These are phyloP conservation scores for Lycaena phlaeas DNA, from an alignment of 2,888 invertebrate species.

Conservation along the genomic window DNA sequence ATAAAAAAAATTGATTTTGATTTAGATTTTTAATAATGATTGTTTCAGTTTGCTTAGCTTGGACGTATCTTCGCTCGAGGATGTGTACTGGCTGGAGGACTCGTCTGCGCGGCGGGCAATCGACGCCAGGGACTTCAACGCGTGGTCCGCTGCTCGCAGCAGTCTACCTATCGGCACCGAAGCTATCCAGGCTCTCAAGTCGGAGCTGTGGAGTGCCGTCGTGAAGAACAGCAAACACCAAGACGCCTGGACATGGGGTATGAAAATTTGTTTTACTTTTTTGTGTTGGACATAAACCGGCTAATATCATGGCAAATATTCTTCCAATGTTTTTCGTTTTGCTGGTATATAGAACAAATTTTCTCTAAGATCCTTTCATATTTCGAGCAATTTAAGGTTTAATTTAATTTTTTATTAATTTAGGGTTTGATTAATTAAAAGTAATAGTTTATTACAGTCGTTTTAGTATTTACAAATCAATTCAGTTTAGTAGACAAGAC, in stretches of 20 bases:
- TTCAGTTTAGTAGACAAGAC: too few relatives aligned
- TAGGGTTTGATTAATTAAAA: too few relatives aligned
- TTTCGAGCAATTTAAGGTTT: too few relatives aligned
- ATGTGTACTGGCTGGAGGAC: conserved; percentile 93
- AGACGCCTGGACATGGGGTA: conserved; percentile 93
- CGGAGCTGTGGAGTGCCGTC: conserved; percentile 88
- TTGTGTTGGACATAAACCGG: too few relatives aligned
- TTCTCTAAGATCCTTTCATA: too few relatives aligned
- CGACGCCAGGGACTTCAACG: conserved; percentile 81
- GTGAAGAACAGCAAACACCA: conserved; percentile 89
- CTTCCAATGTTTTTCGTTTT: not conserved
- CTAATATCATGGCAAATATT: too few relatives aligned
- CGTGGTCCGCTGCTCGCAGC: conserved; percentile 87
- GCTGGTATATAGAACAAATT: too few relatives aligned
- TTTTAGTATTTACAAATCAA: too few relatives aligned
- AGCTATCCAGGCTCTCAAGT: conserved; percentile 83
- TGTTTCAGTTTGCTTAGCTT: conserved; percentile 77
- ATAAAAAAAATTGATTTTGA: too few relatives aligned
- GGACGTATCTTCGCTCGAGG: conserved; percentile 89
- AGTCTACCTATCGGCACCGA: conserved; percentile 87
- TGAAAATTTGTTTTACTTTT: conserved; percentile 9
- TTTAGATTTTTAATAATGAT: too few relatives aligned
- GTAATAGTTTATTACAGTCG: too few relatives aligned
- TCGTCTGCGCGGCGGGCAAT: conserved; percentile 82
- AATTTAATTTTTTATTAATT: too few relatives aligned